These are phyloP conservation scores for Cettia cetti DNA, from an alignment of 2,113 vertebrate genomes.

Conservation along the genomic window DNA sequence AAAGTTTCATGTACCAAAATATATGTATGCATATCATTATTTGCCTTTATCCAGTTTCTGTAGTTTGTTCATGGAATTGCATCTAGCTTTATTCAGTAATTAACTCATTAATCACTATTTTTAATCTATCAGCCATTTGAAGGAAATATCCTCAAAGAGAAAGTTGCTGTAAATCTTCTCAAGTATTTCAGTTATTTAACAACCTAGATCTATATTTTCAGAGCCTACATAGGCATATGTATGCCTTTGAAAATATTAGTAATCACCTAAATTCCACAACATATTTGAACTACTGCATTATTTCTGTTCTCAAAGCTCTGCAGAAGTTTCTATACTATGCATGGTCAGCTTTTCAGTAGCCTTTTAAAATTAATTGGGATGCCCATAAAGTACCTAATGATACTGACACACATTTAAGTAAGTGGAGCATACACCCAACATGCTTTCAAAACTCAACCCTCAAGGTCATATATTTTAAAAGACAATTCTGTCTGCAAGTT, in stretches of 20 bases:
- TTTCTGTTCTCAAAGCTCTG: not conserved
- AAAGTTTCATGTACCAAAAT: not conserved
- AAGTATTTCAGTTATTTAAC: not conserved
- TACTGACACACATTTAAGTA: not conserved
- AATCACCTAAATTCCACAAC: not conserved
- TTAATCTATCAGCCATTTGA: not conserved
- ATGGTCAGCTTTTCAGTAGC: not conserved
- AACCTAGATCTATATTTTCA: not conserved
- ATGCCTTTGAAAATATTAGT: not conserved
- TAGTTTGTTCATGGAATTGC: not conserved
- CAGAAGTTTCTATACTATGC: not conserved
- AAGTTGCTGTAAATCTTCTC: not conserved
- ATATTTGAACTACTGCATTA: not conserved
- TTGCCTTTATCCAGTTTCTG: not conserved
- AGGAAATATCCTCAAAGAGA: not conserved
- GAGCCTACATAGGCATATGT: accelerated
- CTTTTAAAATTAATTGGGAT: not conserved
- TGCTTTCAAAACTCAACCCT: not conserved
- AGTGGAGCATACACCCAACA: not conserved
- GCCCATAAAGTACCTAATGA: not conserved
- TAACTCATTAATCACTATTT: not conserved
- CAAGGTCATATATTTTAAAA: not conserved
- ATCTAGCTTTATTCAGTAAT: not conserved
- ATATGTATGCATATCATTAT: not conserved
- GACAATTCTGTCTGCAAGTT: not conserved